These are phyloP conservation scores for Mormyrops boulengeri DNA, from an alignment of 2,797 vertebrate genomes.

Conservation along the genomic window DNA sequence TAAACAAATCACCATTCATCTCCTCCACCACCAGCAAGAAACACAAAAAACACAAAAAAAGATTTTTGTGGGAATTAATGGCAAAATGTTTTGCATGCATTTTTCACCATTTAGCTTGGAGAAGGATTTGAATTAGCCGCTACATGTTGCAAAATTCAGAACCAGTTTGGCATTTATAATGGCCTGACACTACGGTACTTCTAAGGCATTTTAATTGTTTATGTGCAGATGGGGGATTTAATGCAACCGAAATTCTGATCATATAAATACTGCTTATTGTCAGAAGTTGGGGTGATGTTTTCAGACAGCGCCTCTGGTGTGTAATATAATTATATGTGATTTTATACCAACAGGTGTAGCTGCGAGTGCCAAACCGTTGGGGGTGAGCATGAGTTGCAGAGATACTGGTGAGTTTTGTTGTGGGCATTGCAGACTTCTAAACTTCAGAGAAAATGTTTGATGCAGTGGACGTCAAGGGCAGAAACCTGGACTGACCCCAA, in stretches of 20 bases:
- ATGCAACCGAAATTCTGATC: not conserved
- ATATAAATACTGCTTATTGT: not conserved
- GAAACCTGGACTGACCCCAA: not conserved
- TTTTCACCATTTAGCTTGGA: not conserved
- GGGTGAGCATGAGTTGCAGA: not conserved
- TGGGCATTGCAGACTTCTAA: not conserved
- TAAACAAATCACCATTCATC: not conserved
- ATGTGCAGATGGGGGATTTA: slow-evolving; percentile 14
- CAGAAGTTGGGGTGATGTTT: not conserved
- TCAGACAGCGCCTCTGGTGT: not conserved
- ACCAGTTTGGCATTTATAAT: slow-evolving; percentile 8
- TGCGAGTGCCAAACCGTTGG: not conserved
- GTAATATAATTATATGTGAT: not conserved
- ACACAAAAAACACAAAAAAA: not conserved
- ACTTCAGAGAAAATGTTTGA: not conserved
- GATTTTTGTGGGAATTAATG: not conserved
- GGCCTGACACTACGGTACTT: slow-evolving; percentile 6
- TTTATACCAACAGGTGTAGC: not conserved
- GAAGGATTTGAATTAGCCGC: not conserved
- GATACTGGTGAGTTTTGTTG: not conserved
- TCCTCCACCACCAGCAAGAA: not conserved
- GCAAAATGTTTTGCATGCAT: not conserved
- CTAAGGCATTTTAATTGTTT: slow-evolving; percentile 11
- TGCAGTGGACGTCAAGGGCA: not conserved
- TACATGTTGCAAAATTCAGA: not conserved